These are phyloP conservation scores for Rhagologus leucostigma DNA, from an alignment of 2,113 vertebrate species.

Conservation along the genomic window DNA sequence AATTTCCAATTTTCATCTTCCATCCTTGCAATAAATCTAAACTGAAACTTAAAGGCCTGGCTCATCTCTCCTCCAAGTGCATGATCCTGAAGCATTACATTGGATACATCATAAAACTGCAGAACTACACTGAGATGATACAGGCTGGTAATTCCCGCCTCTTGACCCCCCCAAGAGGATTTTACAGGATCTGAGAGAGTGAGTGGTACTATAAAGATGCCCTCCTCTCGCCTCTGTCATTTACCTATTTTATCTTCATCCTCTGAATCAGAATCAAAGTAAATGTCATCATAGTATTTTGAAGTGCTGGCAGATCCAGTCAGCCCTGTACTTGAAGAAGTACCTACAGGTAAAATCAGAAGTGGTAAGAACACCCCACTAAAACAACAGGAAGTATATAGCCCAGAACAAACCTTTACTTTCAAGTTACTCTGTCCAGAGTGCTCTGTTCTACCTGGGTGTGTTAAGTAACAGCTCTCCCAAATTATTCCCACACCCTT, in stretches of 20 bases:
- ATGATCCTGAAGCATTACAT: neutral
- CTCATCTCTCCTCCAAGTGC: neutral
- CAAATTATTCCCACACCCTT: neutral
- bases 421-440: neutral
- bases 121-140: neutral
- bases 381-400: neutral
- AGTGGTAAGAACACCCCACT: neutral
- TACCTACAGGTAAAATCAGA: conserved; percentile 50
- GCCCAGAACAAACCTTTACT: neutral
- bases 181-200: neutral
- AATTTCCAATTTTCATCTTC: neutral
- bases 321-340: conserved; percentile 46
- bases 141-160: neutral
- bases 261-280: conserved; percentile 93
- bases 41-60: neutral
- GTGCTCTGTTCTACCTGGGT: neutral
- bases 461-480: neutral
- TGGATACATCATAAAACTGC: neutral
- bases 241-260: conserved; percentile 80
- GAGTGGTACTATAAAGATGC: no score
- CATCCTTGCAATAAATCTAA: neutral
- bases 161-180: neutral
- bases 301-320: conserved; percentile 6
- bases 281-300: conserved; percentile 85
- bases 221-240: neutral